A percentile compares a stretch with the other conserved stretches of the same genome.
Evolutionary conservation across 2,888 invertebrate species (phyloP).

Genomic region (Chloroclystis v-ata): DNA sequence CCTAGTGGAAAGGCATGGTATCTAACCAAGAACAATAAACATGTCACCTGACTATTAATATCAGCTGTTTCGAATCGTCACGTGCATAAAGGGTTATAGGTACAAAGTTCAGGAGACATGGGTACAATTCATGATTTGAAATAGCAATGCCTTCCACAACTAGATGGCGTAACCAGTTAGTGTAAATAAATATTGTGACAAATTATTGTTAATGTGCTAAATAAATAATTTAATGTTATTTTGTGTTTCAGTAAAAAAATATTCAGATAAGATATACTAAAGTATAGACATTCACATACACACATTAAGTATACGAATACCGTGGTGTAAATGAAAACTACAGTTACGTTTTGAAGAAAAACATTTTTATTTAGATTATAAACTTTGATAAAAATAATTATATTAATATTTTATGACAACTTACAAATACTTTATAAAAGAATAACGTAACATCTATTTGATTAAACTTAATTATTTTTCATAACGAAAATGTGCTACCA

Average conservation of each 20-base stretch:
- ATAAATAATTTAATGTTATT: slow-evolving; percentile 23
- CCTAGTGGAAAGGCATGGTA: too few species aligned
- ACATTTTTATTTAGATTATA: slow-evolving; percentile 80
- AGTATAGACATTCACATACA: too few species aligned
- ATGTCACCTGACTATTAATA: too few species aligned
- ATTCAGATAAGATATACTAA: too few species aligned
- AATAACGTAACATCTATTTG: slow-evolving; percentile 78
- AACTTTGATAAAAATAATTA: slow-evolving; percentile 80
- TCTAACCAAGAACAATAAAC: too few species aligned
- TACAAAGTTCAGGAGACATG: too few species aligned
- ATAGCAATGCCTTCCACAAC: too few species aligned
- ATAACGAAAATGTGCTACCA: slow-evolving; percentile 74
- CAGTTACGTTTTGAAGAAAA: slow-evolving; percentile 73
- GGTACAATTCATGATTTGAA: too few species aligned
- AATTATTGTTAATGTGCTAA: slow-evolving; percentile 23
- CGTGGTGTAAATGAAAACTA: slow-evolving; percentile 40
- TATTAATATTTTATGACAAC: slow-evolving; percentile 79
- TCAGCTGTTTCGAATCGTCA: too few species aligned
- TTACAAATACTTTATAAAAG: slow-evolving; percentile 78
- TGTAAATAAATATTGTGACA: slow-evolving; percentile 33
- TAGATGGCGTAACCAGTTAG: slow-evolving; percentile 37
- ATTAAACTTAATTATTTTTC: slow-evolving; percentile 70
- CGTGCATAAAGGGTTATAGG: too few species aligned
- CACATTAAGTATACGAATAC: too few species aligned
- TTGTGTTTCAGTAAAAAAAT: slow-evolving; percentile 10